These are phyloP conservation scores for Epinephelus malabaricus DNA, from an alignment of 2,797 vertebrate species.

Conservation along the genomic window DNA sequence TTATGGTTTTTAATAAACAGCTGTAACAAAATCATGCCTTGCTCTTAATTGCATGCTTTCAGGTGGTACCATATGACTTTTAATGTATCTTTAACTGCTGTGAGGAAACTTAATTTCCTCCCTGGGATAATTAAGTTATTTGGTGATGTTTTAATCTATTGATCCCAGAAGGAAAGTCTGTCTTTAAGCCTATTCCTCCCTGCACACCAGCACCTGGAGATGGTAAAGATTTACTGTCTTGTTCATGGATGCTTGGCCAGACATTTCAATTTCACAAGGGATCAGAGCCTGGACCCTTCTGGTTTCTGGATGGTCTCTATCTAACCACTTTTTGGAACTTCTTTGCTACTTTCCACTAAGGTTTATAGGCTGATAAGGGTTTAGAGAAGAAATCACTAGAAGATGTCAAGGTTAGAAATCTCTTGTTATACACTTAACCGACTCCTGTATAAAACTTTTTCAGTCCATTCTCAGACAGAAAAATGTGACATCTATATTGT, in stretches of 20 bases:
- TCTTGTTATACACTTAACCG: not conserved
- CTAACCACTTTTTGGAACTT: slow-evolving; percentile 25
- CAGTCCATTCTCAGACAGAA: not conserved
- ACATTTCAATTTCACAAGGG: slow-evolving; percentile 38
- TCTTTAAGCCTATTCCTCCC: not conserved
- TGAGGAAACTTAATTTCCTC: slow-evolving; percentile 7
- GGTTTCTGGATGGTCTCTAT: slow-evolving; percentile 3
- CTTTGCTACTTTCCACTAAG: not conserved
- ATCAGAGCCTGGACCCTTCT: slow-evolving; percentile 19
- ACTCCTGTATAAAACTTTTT: not conserved
- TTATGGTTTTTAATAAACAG: slow-evolving; percentile 21
- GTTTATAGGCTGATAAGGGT: slow-evolving; percentile 28
- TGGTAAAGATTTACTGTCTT: slow-evolving; percentile 32
- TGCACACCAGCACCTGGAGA: slow-evolving; percentile 21
- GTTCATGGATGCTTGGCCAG: slow-evolving; percentile 13
- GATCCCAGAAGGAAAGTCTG: not conserved
- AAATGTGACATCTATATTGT: not conserved
- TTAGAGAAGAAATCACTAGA: not conserved
- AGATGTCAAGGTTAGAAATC: slow-evolving; percentile 1
- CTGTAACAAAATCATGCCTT: not conserved
- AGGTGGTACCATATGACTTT: slow-evolving; percentile 11
- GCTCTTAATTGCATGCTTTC: not conserved
- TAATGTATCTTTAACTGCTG: not conserved
- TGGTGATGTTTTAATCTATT: slow-evolving; percentile 28
- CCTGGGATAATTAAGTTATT: slow-evolving; percentile 23